Evolutionary conservation across 2,797 vertebrate species (phyloP).

Genomic region (Lacerta agilis): DNA sequence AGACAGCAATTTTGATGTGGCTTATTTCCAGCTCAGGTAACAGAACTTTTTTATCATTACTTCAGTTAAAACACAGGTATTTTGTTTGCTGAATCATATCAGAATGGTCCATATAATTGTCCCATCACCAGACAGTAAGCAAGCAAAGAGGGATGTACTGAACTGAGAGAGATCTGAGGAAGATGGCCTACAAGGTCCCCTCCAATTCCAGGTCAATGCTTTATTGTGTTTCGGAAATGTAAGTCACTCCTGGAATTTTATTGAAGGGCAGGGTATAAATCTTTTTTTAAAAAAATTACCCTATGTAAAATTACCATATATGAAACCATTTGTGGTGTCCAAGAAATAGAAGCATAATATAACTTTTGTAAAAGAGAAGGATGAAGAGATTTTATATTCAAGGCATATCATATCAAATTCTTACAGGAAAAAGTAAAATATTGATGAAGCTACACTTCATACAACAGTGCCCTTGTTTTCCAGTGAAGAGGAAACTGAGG

Average conservation of each 20-base stretch:
- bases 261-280: not conserved
- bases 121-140: not conserved
- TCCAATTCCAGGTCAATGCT: too few species aligned
- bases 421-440: slow-evolving; percentile 30
- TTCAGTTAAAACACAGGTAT: not conserved
- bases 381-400: slow-evolving; percentile 16
- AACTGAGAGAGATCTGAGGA: too few species aligned
- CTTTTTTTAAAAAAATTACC: not conserved
- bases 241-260: not conserved
- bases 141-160: not conserved
- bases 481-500: slow-evolving; percentile 11
- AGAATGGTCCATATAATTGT: not conserved
- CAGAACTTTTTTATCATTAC: not conserved
- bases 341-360: not conserved
- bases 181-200: too few species aligned
- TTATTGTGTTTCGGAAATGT: not conserved
- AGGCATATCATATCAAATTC: not conserved
- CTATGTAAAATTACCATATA: not conserved
- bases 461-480: slow-evolving; percentile 20
- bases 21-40: not conserved
- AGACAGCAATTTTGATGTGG: not conserved
- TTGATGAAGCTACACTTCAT: not conserved
- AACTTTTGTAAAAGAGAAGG: not conserved
- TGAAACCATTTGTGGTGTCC: not conserved
- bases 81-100: not conserved